Conservation (phyloP, 2,113 vertebrate species). For the Tragulus kanchil region DNA sequence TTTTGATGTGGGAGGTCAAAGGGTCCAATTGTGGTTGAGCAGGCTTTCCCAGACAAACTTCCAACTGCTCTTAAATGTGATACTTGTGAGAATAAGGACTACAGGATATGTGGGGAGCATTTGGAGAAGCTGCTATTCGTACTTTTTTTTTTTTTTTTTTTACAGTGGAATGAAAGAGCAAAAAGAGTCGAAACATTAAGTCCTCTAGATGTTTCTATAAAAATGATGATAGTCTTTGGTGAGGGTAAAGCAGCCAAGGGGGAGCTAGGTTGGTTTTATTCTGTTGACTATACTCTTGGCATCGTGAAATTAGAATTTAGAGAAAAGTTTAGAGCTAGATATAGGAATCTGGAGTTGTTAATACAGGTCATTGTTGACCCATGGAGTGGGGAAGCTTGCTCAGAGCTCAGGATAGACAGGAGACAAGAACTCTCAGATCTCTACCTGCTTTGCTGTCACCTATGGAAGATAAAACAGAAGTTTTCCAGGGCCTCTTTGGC, state of each 20-base stretch:
- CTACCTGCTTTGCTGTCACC: not conserved
- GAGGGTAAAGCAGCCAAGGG: not conserved
- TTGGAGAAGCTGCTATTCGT: slow-evolving; percentile 10
- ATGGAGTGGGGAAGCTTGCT: not conserved
- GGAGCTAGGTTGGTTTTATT: not conserved
- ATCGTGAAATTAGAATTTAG: not conserved
- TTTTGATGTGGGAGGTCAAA: not conserved
- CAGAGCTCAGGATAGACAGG: not conserved
- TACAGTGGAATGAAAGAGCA: not conserved
- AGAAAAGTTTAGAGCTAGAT: not conserved
- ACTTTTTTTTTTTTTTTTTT: not conserved
- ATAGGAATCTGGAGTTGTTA: not conserved
- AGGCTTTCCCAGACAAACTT: not conserved
- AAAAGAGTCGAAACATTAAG: not conserved
- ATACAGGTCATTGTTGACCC: not conserved
- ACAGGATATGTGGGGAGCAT: not conserved
- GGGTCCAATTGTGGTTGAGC: not conserved
- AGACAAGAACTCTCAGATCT: not conserved
- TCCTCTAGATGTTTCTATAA: not conserved
- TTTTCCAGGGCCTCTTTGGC: not conserved
- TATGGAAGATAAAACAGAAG: not conserved
- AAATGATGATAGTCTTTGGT: not conserved
- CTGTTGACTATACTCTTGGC: not conserved
- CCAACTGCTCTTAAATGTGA: not conserved
- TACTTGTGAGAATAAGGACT: not conserved